Percentiles rank a stretch among this genome's conserved stretches.
Evolutionary conservation across 2,113 vertebrate genomes (phyloP).

Genomic region (Isurus oxyrinchus): DNA sequence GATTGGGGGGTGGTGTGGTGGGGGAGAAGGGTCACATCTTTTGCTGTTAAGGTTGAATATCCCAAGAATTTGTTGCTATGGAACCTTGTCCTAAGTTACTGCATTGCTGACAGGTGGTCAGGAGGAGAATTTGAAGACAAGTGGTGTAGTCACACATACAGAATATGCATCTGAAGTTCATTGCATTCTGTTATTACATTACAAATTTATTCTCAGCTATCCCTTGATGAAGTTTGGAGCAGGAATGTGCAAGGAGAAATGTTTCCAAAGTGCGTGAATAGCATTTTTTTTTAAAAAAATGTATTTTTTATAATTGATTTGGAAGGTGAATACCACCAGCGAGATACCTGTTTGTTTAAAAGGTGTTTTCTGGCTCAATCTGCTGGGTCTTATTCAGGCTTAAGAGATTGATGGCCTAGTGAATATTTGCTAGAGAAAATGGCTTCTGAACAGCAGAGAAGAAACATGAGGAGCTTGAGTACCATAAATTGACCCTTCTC

Average conservation of each 20-base stretch:
- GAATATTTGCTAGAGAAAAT: neutral
- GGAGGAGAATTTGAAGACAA: neutral
- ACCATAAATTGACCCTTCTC: neutral
- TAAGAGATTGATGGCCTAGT: neutral
- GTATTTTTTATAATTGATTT: constrained; percentile 12
- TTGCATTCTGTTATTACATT: neutral
- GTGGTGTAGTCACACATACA: neutral
- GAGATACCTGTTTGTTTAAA: too few relatives aligned
- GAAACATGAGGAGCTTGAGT: neutral
- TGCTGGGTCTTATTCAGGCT: neutral
- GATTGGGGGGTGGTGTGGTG: neutral
- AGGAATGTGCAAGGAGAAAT: neutral
- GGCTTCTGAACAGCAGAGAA: neutral
- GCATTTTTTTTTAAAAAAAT: neutral
- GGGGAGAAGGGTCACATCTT: neutral
- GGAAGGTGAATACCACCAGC: neutral
- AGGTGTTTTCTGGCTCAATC: neutral
- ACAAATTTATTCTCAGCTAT: neutral
- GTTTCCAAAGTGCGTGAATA: neutral
- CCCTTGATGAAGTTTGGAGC: neutral
- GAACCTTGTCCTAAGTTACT: neutral
- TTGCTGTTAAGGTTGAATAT: neutral
- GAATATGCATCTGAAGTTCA: neutral
- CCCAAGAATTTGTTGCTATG: neutral
- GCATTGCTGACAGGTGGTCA: neutral